Evolutionary conservation across 92 coral and sea anemone species (phyloP).

Genomic region (Parazoanthus darwini): DNA sequence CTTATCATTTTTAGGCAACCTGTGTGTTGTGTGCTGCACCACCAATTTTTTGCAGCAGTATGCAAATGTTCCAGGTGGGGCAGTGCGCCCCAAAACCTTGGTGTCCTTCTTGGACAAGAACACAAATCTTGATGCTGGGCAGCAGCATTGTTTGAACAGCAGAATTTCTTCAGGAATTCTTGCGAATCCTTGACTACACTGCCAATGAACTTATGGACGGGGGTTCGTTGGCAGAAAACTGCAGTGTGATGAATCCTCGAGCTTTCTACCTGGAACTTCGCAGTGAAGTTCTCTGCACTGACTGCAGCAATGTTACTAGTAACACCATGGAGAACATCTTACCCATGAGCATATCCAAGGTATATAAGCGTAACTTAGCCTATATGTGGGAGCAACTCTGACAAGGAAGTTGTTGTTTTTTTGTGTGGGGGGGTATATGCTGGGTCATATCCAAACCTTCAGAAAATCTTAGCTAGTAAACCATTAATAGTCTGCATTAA

Average conservation of each 20-base stretch:
- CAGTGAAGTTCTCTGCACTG: conserved; percentile 17
- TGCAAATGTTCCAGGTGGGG: not conserved
- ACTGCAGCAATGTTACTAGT: not conserved
- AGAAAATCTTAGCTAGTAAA: too few species aligned
- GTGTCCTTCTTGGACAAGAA: not conserved
- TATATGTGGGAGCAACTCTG: too few species aligned
- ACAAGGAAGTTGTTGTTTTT: too few species aligned
- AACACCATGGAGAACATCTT: not conserved
- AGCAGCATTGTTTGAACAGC: not conserved
- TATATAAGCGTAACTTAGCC: too few species aligned
- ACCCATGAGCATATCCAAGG: not conserved
- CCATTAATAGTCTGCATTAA: too few species aligned
- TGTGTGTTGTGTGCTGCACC: not conserved
- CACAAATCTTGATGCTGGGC: not conserved
- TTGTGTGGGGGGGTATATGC: too few species aligned
- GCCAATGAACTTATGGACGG: not conserved
- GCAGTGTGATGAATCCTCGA: not conserved
- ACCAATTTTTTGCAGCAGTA: conserved; percentile 8
- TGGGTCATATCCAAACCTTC: too few species aligned
- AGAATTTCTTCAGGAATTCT: conserved; percentile 4
- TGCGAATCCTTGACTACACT: not conserved
- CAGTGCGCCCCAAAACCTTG: not conserved
- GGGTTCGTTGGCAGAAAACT: not conserved
- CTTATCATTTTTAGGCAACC: not conserved
- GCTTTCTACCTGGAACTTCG: not conserved